Percentiles rank a stretch among this genome's conserved stretches.
These are phyloP conservation scores for Antitype chi DNA, from an alignment of 2,888 invertebrate species.

Conservation along the genomic window DNA sequence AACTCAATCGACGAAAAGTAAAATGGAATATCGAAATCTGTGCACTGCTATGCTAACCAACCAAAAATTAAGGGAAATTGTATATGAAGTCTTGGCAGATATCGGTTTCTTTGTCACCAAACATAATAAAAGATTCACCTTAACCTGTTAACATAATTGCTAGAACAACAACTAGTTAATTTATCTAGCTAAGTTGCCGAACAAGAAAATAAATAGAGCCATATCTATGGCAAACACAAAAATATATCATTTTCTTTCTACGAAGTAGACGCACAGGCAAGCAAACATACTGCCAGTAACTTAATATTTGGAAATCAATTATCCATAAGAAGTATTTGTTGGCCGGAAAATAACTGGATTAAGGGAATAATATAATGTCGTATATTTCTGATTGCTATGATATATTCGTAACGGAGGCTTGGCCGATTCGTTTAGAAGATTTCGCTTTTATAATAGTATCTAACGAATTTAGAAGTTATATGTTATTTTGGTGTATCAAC, in stretches of 20 bases:
- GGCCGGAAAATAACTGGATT: conserved; percentile 81
- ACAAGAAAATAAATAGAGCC: conserved; percentile 67
- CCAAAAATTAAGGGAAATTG: no score
- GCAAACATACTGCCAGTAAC: conserved; percentile 80
- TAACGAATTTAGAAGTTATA: neutral
- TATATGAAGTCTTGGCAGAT: neutral
- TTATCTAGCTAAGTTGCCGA: conserved; percentile 60
- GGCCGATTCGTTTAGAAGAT: conserved; percentile 15
- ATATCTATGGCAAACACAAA: conserved; percentile 70
- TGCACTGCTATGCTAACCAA: no score
- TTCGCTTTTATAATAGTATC: neutral
- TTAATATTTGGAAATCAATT: conserved; percentile 88
- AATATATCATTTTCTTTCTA: conserved; percentile 77
- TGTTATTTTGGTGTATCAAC: neutral
- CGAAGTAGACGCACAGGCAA: conserved; percentile 69
- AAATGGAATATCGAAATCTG: no score
- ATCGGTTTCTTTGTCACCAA: conserved; percentile 10
- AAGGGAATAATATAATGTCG: conserved; percentile 76
- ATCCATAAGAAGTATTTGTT: conserved; percentile 83
- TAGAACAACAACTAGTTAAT: conserved; percentile 60
- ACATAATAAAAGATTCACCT: conserved; percentile 16
- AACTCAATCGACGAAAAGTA: no score
- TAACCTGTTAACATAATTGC: conserved; percentile 54
- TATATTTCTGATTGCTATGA: conserved; percentile 65
- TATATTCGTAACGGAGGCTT: conserved; percentile 51